These are phyloP conservation scores for Oncorhynchus nerka DNA, from an alignment of 2,113 vertebrate genomes.

Conservation along the genomic window DNA sequence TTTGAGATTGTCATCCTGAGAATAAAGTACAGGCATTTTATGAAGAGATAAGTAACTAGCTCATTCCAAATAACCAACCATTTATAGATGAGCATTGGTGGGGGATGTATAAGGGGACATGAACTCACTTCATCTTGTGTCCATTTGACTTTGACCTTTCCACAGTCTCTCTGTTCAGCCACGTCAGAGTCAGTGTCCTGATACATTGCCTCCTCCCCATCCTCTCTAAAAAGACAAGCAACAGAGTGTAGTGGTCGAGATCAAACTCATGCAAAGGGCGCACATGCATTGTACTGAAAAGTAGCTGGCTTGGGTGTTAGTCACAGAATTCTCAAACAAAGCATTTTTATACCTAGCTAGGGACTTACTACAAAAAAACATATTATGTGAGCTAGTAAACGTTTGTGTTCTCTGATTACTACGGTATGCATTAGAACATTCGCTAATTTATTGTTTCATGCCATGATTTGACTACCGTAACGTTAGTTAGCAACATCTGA, in stretches of 20 bases:
- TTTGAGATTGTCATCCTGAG: slow-evolving; percentile 89
- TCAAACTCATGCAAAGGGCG: background rate
- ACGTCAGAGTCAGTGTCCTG: slow-evolving; percentile 90
- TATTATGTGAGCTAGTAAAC: too few relatives aligned
- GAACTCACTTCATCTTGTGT: slow-evolving; percentile 85
- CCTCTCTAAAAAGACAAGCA: slow-evolving; percentile 76
- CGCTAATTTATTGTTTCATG: too few relatives aligned
- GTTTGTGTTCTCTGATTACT: too few relatives aligned
- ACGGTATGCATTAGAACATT: too few relatives aligned
- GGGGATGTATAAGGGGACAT: background rate
- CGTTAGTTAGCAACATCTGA: background rate
- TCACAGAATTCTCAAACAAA: too few relatives aligned
- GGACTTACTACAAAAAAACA: too few relatives aligned
- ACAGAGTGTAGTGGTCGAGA: too few relatives aligned
- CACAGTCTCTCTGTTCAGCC: slow-evolving; percentile 82
- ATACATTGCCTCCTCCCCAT: slow-evolving; percentile 83
- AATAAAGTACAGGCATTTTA: background rate
- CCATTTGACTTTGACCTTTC: slow-evolving; percentile 93
- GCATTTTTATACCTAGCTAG: too few relatives aligned
- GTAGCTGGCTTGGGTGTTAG: background rate
- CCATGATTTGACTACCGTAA: too few relatives aligned
- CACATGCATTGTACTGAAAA: background rate
- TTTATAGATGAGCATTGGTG: background rate
- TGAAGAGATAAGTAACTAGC: background rate
- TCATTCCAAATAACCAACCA: background rate